phyloP scores from a whole-genome alignment of 2,888 invertebrate species.

The Anthrax anthrax region DNA sequence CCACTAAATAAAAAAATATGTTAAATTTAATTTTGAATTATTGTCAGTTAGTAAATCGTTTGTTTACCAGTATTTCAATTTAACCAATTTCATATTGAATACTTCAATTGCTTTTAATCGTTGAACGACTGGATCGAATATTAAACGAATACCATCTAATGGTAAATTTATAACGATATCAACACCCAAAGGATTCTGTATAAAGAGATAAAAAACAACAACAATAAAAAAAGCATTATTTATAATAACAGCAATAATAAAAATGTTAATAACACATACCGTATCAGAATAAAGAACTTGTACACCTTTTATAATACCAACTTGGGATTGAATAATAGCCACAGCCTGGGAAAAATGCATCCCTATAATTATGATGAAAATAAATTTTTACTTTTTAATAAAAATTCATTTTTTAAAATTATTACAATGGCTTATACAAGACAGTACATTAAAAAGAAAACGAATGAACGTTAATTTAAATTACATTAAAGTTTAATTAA shows the following conservation, averaged over 20 bases:
- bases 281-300: slow-evolving; percentile 94
- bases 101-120: slow-evolving; percentile 95
- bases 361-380: too few species aligned
- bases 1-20: slow-evolving; percentile 40
- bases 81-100: slow-evolving; percentile 91
- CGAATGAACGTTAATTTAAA: too few species aligned
- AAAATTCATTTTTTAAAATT: too few species aligned
- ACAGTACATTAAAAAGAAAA: too few species aligned
- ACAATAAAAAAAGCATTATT: too few species aligned
- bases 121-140: slow-evolving; percentile 91
- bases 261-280: slow-evolving; percentile 39
- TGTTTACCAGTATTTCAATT: slow-evolving; percentile 93
- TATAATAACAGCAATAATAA: too few species aligned
- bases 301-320: slow-evolving; percentile 85
- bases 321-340: slow-evolving; percentile 91
- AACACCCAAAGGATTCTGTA: slow-evolving; percentile 84
- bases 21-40: neutral
- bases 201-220: slow-evolving; percentile 19
- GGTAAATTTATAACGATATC: slow-evolving; percentile 94
- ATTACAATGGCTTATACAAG: too few species aligned
- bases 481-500: too few species aligned
- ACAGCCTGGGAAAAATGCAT: slow-evolving; percentile 98
- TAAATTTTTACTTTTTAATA: too few species aligned
- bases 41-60: slow-evolving; percentile 25
- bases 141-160: slow-evolving; percentile 88